Evolutionary conservation across 2,888 invertebrate genomes (phyloP), one percentile per base, ranked within the genome.

Genomic region (Chrysodeixis includens): DNA sequence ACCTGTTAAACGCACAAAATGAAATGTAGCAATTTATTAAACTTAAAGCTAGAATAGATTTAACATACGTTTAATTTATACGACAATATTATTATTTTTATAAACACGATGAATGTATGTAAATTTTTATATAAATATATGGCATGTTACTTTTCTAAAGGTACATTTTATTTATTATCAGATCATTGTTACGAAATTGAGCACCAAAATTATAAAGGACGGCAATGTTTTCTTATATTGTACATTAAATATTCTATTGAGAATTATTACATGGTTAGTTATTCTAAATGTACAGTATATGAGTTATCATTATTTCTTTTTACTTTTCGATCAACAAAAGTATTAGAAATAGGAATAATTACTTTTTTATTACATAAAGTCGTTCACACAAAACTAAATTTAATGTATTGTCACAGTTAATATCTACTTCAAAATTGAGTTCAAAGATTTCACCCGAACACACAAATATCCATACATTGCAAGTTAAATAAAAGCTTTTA

Each of bases 71-170:
- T 80, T 83, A 83, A 82, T 81, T 82, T 84, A 81, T 80, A 77
- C 71, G 71, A 81, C 74, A 75, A 79, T 79, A 71, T 87, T 83
- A 74, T 77, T 56, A 82, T 85, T 84, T 85, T 76, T 87, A 86
- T 88, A 88, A 88, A 89, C 86, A 89, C 86, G 79, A 88, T 86
- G 88, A 86, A 77, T 77, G 62, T 62, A 77, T 74, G 74, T 77
- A 74, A 77, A 74, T 87, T 81, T 81, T 91, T 88, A 90, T 91
- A 91, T 90, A 89, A 94, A 93, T 95, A 94, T 94, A 95, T 92
- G 93, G 92, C 93, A 94, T 94, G 94, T 95, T 95, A 94, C 88
- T 94, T 92, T 94, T 92, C 90, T 92, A 91, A 87, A 79, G 52
- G 57, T 64, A 70, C 71, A 67, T 79, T 85, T 83, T 86, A 85